Evolutionary conservation across 2,888 invertebrate species (phyloP), one percentile per base, ranked within the genome.

Genomic region (Agrilus biguttatus): DNA sequence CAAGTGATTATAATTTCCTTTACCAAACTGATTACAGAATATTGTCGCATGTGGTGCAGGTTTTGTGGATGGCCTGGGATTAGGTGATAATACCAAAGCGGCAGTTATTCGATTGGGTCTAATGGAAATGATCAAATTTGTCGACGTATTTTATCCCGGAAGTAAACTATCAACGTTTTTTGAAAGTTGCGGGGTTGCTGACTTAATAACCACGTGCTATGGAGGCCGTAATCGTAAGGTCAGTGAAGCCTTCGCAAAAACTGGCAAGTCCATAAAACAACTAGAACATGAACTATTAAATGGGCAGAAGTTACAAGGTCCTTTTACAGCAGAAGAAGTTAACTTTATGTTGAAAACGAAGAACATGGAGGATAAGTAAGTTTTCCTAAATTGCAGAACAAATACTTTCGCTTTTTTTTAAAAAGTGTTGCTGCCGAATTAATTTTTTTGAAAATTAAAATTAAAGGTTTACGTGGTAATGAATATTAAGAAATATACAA

Each of bases 41-140:
- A 91, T 98, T 55, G 96, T 99, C 2, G 98, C 95, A 1, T 91
- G 93, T 49, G 98, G 91, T 40, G 97, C 97, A 40, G 98, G 98
- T 42, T 95, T 99, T 62, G 86, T 91, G 1, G 98, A 99, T 65
- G 98, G 98, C 14, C 71, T 99, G 37, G 83, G 82, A 10, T 78
- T 83, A 49, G 97, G 97, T 3, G 97, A 97, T 69, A 98, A 98
- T 67, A 97, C 97, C 14, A 98, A 98, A 67, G 96, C 98, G 2
- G 98, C 98, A 0, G 88, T 98, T 10, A 97, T 98, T 61, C 79
- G 98, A 40, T 74, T 98, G 41, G 98, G 98, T 19, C 78, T 98
- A n/a, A 96, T 97, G 93, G 98, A 98, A 70, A 97, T 96, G 89
- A 89, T 97, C 56, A 86, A 90, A 63, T 98, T 96, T 66, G 88